Conservation (phyloP, 2,113 vertebrate species). For the Accipiter cooperii region DNA sequence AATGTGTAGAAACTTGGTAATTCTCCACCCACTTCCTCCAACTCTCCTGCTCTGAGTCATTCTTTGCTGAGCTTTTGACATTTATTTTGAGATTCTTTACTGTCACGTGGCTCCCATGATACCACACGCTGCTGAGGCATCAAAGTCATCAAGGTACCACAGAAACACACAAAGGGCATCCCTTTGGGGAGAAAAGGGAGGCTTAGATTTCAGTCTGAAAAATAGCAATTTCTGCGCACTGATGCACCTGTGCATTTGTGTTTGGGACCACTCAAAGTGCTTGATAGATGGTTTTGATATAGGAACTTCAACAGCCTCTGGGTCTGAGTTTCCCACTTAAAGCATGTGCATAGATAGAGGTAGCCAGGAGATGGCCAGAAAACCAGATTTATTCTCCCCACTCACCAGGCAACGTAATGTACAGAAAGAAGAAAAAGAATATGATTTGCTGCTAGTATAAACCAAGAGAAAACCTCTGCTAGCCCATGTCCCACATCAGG, state of each 20-base stretch:
- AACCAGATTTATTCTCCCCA: neutral
- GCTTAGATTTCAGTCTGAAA: neutral
- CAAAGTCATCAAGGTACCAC: neutral
- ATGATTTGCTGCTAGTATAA: neutral
- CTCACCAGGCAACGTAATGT: accelerated
- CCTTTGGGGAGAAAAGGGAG: neutral
- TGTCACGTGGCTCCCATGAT: neutral
- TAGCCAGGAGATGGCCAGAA: neutral
- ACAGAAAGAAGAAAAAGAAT: neutral
- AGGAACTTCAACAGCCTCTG: neutral
- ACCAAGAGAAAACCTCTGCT: neutral
- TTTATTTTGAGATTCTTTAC: constrained; percentile 34
- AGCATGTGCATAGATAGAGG: neutral
- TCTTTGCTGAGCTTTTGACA: constrained; percentile 32
- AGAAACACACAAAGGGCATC: neutral
- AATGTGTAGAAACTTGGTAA: constrained; percentile 53
- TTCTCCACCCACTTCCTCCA: constrained; percentile 51
- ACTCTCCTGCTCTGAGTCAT: constrained; percentile 49
- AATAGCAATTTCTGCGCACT: neutral
- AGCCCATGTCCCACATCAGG: neutral
- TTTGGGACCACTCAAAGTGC: neutral
- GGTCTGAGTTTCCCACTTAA: neutral
- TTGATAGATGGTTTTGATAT: neutral
- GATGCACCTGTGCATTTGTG: neutral
- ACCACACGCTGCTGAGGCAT: neutral